Base-by-base conservation (phyloP, 1,140 invertebrate genomes). In the Aphelenchoides besseyi region DNA sequence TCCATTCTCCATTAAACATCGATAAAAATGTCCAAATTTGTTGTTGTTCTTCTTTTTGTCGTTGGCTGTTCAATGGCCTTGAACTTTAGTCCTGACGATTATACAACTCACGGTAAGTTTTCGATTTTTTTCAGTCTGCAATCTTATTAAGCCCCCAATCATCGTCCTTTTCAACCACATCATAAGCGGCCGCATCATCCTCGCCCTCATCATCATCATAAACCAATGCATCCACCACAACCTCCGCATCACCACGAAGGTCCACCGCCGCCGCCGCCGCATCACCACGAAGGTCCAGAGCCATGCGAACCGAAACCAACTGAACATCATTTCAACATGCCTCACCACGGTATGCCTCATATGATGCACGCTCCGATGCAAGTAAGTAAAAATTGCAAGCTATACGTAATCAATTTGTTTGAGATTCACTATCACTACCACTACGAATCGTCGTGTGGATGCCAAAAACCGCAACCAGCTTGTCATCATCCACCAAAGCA, bases 361-460 rank as follows among this genome's bases (percentile, higher is more conserved):
- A 48, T 48, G 41, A 48, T 48, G 41, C 12, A 12, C 41, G n/a
- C n/a, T n/a, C n/a, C n/a, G n/a, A n/a, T 23, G 41, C 41, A 48
- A 48, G 41, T 48, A 23, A 48, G 41, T 48, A n/a, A n/a, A n/a
- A n/a, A n/a, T n/a, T n/a, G n/a, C n/a, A n/a, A n/a, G n/a, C n/a
- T n/a, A n/a, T n/a, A n/a, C n/a, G n/a, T n/a, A n/a, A n/a, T n/a
- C n/a, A n/a, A n/a, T n/a, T 23, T 48, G 55, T 23, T 8, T 59
- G 26, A 59, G 55, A 59, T 59, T 59, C 55, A 59, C 18, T 59
- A 59, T 18, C 55, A 59, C 18, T 59, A 59, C 32, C 55, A 59
- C 23, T 59, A 59, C 18, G 5, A 5, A 59, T 8, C 5, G 5
- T 5, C 55, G 5, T 59, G 55, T 23, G 55, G 55, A 28, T 59